phyloP scores from a whole-genome alignment of 2,888 invertebrate genomes.

The Amorpha juglandis region DNA sequence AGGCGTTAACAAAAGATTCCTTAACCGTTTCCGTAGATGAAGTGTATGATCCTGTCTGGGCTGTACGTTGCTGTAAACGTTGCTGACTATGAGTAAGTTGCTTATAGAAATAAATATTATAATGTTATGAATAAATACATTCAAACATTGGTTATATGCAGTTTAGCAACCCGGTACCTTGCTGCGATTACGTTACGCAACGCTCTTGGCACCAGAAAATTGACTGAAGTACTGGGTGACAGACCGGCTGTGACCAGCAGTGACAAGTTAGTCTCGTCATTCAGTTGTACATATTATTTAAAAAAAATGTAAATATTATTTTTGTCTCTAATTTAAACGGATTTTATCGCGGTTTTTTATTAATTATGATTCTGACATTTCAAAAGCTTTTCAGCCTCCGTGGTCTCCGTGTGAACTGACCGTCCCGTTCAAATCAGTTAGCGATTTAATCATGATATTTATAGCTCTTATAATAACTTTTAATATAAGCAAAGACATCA shows the following conservation, averaged over 20 bases:
- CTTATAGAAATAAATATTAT: neutral
- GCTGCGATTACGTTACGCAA: slow-evolving; percentile 93
- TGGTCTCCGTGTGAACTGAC: no score
- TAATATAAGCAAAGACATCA: slow-evolving; percentile 57
- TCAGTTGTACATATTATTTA: no score
- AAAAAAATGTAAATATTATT: no score
- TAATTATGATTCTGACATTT: no score
- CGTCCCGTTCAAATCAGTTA: neutral
- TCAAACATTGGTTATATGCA: slow-evolving; percentile 46
- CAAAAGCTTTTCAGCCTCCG: no score
- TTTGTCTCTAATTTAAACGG: no score
- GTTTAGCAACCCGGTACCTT: slow-evolving; percentile 89
- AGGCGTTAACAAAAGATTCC: slow-evolving; percentile 87
- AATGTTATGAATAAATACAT: slow-evolving; percentile 18
- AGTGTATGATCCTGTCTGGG: slow-evolving; percentile 88
- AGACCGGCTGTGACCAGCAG: slow-evolving; percentile 90
- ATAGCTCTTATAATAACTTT: neutral
- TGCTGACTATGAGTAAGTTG: slow-evolving; percentile 56
- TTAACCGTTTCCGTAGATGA: slow-evolving; percentile 95
- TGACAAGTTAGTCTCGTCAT: no score
- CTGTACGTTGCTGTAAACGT: slow-evolving; percentile 84
- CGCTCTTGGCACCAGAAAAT: slow-evolving; percentile 93
- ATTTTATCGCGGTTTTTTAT: no score
- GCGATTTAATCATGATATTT: neutral
- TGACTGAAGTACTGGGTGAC: slow-evolving; percentile 93